These are phyloP conservation scores for Trichogramma pretiosum DNA, from an alignment of 1,140 invertebrate species.

Conservation along the genomic window DNA sequence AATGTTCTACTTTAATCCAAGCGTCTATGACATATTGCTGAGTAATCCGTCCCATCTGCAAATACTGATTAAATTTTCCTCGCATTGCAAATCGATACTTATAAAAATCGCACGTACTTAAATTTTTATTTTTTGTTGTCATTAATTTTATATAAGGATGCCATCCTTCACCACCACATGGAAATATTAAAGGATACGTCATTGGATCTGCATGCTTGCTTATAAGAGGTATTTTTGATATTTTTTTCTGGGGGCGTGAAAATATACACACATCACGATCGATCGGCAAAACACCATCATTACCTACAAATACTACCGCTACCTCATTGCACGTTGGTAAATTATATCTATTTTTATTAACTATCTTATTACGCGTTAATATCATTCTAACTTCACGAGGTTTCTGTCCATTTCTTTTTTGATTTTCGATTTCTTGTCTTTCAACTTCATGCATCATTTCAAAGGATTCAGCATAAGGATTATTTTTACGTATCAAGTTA, in stretches of 20 bases:
- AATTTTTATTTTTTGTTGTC: neutral
- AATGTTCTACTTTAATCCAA: neutral
- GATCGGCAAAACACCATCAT: neutral
- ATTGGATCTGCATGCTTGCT: neutral
- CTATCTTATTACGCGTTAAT: neutral
- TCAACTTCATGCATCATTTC: slow-evolving; percentile 1
- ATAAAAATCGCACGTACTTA: too few species aligned
- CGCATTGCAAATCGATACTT: neutral
- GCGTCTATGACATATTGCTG: neutral
- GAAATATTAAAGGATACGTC: neutral
- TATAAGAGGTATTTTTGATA: neutral
- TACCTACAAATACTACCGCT: neutral
- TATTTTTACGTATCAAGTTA: slow-evolving; percentile 4
- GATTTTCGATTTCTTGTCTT: neutral
- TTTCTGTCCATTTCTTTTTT: neutral
- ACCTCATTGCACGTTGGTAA: neutral
- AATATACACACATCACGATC: slow-evolving; percentile 26
- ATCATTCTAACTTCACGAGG: neutral
- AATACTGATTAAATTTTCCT: neutral
- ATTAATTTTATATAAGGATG: neutral
- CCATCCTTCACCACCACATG: neutral
- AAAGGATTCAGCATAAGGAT: slow-evolving; percentile 2
- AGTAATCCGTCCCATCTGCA: neutral
- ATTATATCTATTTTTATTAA: slow-evolving; percentile 5
- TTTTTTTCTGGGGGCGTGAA: slow-evolving; percentile 4